phyloP scores from a whole-genome alignment of 2,113 vertebrate genomes.

The Aspiorhynchus laticeps region DNA sequence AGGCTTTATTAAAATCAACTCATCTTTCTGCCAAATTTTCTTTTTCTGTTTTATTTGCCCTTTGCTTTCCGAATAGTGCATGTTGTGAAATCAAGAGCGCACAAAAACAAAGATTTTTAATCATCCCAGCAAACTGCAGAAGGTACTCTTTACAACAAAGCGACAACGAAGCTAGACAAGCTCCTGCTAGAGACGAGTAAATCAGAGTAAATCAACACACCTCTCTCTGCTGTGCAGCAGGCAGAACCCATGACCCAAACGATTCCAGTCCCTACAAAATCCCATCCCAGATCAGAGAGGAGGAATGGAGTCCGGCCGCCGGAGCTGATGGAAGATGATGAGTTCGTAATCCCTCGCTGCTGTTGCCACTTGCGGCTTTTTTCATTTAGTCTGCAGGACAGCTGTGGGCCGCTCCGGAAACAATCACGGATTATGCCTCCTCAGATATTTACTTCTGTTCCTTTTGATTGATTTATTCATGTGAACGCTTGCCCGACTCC shows the following conservation, averaged over 20 bases:
- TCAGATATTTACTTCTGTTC: conserved; percentile 63
- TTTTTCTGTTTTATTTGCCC: too few relatives aligned
- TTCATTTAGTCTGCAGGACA: too few relatives aligned
- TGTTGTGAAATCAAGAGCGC: background rate
- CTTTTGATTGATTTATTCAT: conserved; percentile 64
- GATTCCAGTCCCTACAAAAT: conserved; percentile 63
- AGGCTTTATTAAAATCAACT: background rate
- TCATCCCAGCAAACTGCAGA: background rate
- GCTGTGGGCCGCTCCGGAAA: too few relatives aligned
- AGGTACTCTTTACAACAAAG: background rate
- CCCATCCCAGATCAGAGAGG: conserved; percentile 69
- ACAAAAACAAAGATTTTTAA: background rate
- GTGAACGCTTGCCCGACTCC: background rate
- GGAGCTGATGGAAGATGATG: conserved; percentile 21
- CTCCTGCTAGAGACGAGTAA: background rate
- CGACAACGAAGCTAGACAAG: background rate
- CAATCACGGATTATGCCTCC: too few relatives aligned
- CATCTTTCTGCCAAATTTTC: background rate
- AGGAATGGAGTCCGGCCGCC: background rate
- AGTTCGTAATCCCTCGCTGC: too few relatives aligned
- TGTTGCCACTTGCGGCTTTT: too few relatives aligned
- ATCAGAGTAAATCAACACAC: conserved; percentile 71
- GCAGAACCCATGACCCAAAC: conserved; percentile 83
- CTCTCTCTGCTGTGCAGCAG: conserved; percentile 80
- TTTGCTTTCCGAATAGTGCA: background rate